Base-by-base conservation (phyloP, 1,140 invertebrate genomes). In the Cotesia chilonis region DNA sequence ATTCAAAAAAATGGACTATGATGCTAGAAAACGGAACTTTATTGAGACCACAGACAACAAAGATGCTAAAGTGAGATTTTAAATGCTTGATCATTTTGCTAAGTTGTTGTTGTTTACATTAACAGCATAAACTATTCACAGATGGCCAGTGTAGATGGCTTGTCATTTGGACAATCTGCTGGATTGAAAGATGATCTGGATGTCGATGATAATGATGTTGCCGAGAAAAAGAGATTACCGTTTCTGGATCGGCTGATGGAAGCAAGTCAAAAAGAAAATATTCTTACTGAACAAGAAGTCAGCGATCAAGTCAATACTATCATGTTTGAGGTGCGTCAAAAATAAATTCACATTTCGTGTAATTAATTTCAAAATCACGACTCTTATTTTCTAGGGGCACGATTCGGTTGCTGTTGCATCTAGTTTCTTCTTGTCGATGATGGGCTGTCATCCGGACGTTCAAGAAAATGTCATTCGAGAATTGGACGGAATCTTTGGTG, bases 261-360 rank as follows among this genome's bases (percentile, higher is more conserved):
- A 84, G 92, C 93, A 65, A 91, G 93, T 17, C 91, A 94, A 80
- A 92, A 92, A 74, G 94, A 92, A 6, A 91, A 92, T 4, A 87
- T 91, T 0, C 91, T 98, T 55, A 93, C 91, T 38, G 93, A 97
- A 70, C 91, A 93, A 59, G 96, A 98, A 87, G 96, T 98, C 73
- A 93, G 94, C 76, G 94, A 96, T 85, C 94, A 96, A 90, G 95
- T 97, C 0, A 94, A 96, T 81, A 97, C 95, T 1, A 97, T 97
- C 77, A 96, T 97, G 94, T 97, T 98, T 83, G 95, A 97, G 88
- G 93, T 66, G 9, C 4, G 9, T 47, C 5, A 47, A 10, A 9
- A 28, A 28, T 28, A 28, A 3, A 28, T 28, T 47, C 7, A 47
- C 10, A 47, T 47, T 6, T 47, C 28, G 28, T 5, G 4, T 9